Percentiles rank a stretch among this genome's conserved stretches.
These are phyloP conservation scores for Ennomos quercinarius DNA, from an alignment of 2,888 invertebrate species.

Conservation along the genomic window DNA sequence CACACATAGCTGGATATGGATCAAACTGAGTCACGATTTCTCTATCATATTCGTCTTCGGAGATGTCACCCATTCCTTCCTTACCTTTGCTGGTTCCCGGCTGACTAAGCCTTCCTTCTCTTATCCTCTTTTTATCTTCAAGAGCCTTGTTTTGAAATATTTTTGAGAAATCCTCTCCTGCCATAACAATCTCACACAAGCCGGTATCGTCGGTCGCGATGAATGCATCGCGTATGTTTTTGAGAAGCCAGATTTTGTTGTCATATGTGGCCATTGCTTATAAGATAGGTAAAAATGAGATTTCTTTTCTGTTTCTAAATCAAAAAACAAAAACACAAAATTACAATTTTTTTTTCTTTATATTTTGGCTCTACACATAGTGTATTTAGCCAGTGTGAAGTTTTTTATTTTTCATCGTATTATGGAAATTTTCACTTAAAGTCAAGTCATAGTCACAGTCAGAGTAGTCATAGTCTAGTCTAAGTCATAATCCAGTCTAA, in stretches of 20 bases:
- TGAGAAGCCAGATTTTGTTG: conserved; percentile 96
- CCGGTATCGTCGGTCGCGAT: conserved; percentile 98
- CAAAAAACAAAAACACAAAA: neutral
- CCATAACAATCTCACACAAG: conserved; percentile 96
- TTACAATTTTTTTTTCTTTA: too few relatives aligned
- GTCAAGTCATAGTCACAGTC: too few relatives aligned
- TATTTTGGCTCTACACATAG: too few relatives aligned
- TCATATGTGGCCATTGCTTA: conserved; percentile 96
- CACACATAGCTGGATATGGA: conserved; percentile 91
- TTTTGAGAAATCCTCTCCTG: conserved; percentile 91
- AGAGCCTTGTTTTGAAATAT: conserved; percentile 77
- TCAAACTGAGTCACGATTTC: conserved; percentile 84
- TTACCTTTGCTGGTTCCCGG: conserved; percentile 68
- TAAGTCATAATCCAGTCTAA: too few relatives aligned
- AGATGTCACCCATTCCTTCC: conserved; percentile 65
- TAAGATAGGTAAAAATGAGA: neutral
- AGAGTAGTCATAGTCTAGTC: too few relatives aligned
- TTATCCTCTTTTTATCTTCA: conserved; percentile 70
- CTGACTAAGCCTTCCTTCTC: conserved; percentile 61
- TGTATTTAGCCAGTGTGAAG: too few relatives aligned
- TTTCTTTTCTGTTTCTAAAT: neutral
- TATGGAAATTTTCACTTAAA: too few relatives aligned
- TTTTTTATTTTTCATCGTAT: too few relatives aligned
- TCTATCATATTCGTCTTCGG: conserved; percentile 69
- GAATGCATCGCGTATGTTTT: conserved; percentile 97